Evolutionary conservation across 2,888 invertebrate species (phyloP).

Genomic region (Sussaba pulchella): DNA sequence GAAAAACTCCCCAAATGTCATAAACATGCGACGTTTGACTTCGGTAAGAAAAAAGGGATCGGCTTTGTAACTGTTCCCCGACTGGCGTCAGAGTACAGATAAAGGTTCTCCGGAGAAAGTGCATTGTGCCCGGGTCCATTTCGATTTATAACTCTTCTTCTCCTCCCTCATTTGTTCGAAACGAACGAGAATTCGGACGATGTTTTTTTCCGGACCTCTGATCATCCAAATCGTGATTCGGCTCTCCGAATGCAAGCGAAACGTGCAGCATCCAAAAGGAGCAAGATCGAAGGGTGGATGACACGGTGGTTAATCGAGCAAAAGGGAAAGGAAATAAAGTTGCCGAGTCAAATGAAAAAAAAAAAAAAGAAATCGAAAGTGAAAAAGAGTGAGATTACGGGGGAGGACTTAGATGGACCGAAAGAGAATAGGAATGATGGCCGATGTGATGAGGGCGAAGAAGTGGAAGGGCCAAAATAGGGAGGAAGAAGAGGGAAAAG

Average conservation of each 20-base stretch:
- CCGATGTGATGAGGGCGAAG: conserved; percentile 31
- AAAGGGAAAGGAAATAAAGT: conserved; percentile 52
- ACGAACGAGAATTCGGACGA: conserved; percentile 36
- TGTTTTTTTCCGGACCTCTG: conserved; percentile 20
- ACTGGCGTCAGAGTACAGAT: conserved; percentile 5
- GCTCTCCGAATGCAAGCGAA: conserved; percentile 37
- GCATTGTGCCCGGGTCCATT: conserved; percentile 73
- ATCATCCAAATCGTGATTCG: conserved; percentile 25
- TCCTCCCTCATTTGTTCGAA: conserved; percentile 56
- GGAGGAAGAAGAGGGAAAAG: neutral
- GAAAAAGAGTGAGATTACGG: conserved; percentile 55
- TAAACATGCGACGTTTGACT: conserved; percentile 31
- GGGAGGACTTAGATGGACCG: conserved; percentile 34
- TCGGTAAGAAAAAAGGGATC: conserved; percentile 29
- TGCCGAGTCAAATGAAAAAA: conserved; percentile 54
- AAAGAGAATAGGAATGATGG: neutral
- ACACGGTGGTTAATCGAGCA: conserved; percentile 37
- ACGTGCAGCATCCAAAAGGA: conserved; percentile 33
- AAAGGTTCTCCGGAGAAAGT: conserved; percentile 66
- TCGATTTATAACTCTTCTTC: conserved; percentile 77
- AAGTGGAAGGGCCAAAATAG: neutral
- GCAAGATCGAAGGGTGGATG: conserved; percentile 25
- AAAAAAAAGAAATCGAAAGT: conserved; percentile 40
- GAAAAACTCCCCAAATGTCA: neutral
- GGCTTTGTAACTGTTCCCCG: neutral